Base-by-base conservation (phyloP, 2,888 invertebrate species). In the Andricus curvator region DNA sequence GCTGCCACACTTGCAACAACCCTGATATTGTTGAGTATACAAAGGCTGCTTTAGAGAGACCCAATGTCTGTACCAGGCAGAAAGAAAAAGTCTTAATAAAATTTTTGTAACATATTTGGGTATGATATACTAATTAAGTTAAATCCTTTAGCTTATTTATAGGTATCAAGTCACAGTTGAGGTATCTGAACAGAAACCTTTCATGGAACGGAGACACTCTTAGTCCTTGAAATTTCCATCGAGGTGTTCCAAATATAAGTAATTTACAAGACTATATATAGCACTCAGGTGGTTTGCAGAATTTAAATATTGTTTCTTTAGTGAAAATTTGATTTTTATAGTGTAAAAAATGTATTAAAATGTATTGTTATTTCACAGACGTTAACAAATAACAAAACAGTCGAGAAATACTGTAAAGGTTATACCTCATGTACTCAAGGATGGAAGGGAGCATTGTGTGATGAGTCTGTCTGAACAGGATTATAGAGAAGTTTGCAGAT, bases 151-250 rank as follows among this genome's bases (percentile, higher is more conserved):
- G 13, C 25, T 85, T 85, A 78, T 84, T 91, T 93, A 66, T 92
- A 98, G 98, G 82, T 97, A 97, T 90, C 95, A 95, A 67, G 95
- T 96, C 51, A 96, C 96, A 48, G 96, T 98, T 77, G 94, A 95
- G 80, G 96, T 97, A 66, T 96, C 97, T 0, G 97, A 97, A 91
- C 94, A 96, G 89, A 96, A 97, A 91, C 96, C 98, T 0, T 97
- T 96, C 88, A 97, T 97, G 93, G 96, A 96, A 78, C 95, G 97
- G 78, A 96, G 96, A 82, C 96, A 96, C 88, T 95, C 96, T 8
- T 98, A 97, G 96, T 98, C 98, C 93, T 94, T 97, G 81, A 96
- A 95, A 90, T 94, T 98, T 77, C 98, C 98, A 33, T 97, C 97
- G 15, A 94, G 96, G 88, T 98, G 98, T 93, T 96, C 98, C 66